phyloP scores from a whole-genome alignment of 2,113 vertebrate species.

The Prionailurus viverrinus region DNA sequence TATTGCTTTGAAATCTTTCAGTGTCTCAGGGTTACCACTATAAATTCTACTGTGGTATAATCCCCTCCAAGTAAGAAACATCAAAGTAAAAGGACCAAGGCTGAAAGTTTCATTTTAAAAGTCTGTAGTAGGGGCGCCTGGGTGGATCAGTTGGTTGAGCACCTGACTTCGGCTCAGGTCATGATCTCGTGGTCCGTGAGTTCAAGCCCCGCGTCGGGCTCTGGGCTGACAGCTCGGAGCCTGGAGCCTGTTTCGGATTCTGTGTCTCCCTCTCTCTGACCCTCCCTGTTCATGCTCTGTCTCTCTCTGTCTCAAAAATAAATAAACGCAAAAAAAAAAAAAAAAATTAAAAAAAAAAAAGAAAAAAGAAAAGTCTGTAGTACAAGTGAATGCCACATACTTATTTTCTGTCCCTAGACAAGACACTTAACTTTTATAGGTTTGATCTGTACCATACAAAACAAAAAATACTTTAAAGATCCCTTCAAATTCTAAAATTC shows the following conservation, averaged over 20 bases:
- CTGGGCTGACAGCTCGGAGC: no score
- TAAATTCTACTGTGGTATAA: background rate
- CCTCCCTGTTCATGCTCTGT: no score
- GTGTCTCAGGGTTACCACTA: background rate
- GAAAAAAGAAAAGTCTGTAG: background rate
- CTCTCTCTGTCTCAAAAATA: no score
- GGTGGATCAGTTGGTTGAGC: no score
- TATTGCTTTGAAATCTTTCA: background rate
- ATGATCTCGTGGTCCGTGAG: no score
- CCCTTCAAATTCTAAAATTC: background rate
- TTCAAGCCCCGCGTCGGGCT: no score
- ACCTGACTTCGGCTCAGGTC: no score
- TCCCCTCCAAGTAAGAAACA: background rate
- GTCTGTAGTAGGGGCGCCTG: no score
- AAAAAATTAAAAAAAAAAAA: no score
- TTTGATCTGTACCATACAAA: background rate
- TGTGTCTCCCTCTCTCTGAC: no score
- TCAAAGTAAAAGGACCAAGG: background rate
- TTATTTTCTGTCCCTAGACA: background rate
- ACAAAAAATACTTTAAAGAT: background rate
- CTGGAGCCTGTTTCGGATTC: no score
- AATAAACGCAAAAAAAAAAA: no score
- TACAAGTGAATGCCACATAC: background rate
- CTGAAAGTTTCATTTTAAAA: background rate
- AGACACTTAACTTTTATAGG: background rate